phyloP scores from a whole-genome alignment of 2,888 invertebrate species.

The Agonopterix heracliana region DNA sequence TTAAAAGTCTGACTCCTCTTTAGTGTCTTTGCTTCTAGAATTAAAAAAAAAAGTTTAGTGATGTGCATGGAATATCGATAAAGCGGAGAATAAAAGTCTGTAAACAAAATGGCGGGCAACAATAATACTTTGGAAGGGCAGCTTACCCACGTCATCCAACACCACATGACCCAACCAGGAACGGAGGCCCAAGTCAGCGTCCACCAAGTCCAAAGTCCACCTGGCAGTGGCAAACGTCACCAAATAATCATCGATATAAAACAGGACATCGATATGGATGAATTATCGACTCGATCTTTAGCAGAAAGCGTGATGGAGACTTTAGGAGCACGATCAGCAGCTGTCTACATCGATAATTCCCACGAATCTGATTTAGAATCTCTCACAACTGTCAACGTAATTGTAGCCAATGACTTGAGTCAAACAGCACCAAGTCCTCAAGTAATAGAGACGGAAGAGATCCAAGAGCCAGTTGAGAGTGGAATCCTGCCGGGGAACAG shows the following conservation, averaged over 20 bases:
- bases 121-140: conserved; percentile 55
- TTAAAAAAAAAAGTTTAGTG: conserved; percentile 15
- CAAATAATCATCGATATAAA: conserved; percentile 73
- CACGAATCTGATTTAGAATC: conserved; percentile 59
- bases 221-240: conserved; percentile 62
- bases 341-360: conserved; percentile 67
- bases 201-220: conserved; percentile 58
- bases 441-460: conserved; percentile 32
- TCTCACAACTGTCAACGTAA: conserved; percentile 66
- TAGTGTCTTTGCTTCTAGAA: conserved; percentile 20
- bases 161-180: conserved; percentile 56
- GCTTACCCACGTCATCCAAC: conserved; percentile 63
- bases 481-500: conserved; percentile 46
- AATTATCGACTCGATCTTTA: conserved; percentile 62
- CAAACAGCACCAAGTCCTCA: conserved; percentile 44
- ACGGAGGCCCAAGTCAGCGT: conserved; percentile 67
- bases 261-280: conserved; percentile 69
- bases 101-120: conserved; percentile 54
- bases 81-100: conserved; percentile 28
- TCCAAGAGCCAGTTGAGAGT: conserved; percentile 35
- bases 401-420: conserved; percentile 60
- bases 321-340: conserved; percentile 62
- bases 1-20: conserved; percentile 43
- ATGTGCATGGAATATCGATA: conserved; percentile 19
- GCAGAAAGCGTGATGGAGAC: conserved; percentile 73